A percentile compares a stretch with the other conserved stretches of the same genome.
These are phyloP conservation scores for Dysmachus trigonus DNA, from an alignment of 2,888 invertebrate species.

Conservation along the genomic window DNA sequence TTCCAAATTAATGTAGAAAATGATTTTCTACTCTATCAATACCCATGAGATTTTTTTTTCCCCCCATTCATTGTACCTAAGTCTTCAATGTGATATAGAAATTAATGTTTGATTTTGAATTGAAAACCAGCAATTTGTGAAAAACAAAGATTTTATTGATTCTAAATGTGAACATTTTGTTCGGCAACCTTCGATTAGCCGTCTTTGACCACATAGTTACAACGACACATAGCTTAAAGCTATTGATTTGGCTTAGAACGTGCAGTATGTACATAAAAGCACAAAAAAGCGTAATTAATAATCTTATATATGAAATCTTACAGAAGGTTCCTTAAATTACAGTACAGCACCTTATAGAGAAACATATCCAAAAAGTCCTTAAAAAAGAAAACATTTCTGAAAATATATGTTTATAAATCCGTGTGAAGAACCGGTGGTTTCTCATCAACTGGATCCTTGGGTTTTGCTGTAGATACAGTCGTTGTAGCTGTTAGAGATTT, in stretches of 20 bases:
- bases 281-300: not conserved
- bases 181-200: not conserved
- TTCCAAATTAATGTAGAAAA: too few species aligned
- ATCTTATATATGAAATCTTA: not conserved
- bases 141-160: not conserved
- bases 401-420: conserved; percentile 46
- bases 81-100: not conserved
- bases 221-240: not conserved
- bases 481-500: conserved; percentile 45
- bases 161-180: not conserved
- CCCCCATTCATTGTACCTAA: not conserved
- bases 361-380: not conserved
- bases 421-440: conserved; percentile 51
- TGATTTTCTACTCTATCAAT: too few species aligned
- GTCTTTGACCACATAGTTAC: not conserved
- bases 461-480: conserved; percentile 36
- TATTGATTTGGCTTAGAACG: not conserved
- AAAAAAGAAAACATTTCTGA: not conserved
- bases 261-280: not conserved
- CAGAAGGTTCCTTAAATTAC: not conserved
- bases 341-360: not conserved
- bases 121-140: not conserved
- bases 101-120: not conserved
- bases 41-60: not conserved
- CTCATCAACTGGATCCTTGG: conserved; percentile 40